Evolutionary conservation across 2,113 vertebrate genomes (phyloP).

Genomic region (Menura novaehollandiae): DNA sequence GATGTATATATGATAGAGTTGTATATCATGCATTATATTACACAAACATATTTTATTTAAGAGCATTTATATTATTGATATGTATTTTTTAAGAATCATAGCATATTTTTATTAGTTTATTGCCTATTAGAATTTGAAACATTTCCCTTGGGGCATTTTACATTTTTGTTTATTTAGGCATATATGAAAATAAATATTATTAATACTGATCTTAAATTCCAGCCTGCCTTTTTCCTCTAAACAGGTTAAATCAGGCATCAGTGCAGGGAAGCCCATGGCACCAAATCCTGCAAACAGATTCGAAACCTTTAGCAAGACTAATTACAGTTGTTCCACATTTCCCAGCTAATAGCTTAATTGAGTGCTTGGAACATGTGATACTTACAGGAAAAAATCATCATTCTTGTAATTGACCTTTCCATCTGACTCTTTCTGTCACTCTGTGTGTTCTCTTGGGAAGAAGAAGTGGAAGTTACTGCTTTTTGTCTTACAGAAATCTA

Average conservation of each 20-base stretch:
- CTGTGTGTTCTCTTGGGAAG: background rate
- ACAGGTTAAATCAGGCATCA: background rate
- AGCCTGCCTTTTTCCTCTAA: background rate
- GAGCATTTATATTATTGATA: too few species aligned
- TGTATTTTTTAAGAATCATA: background rate
- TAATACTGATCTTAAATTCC: background rate
- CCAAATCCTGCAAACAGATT: background rate
- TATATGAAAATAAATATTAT: background rate
- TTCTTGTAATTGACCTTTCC: background rate
- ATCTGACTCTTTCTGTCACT: background rate
- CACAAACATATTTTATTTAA: background rate
- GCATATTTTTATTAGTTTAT: background rate
- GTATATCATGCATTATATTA: background rate
- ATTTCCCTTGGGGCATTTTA: background rate
- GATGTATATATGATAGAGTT: background rate
- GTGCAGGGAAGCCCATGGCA: background rate
- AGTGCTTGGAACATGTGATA: background rate
- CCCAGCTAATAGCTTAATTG: slow-evolving; percentile 1
- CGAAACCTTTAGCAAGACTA: background rate
- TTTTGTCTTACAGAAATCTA: background rate
- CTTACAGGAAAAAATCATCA: background rate
- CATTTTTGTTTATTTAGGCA: background rate
- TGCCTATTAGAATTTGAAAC: background rate
- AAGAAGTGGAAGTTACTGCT: background rate
- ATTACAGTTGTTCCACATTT: slow-evolving; percentile 16